These are phyloP conservation scores for Zophobas atratus DNA, from an alignment of 1,140 invertebrate species.

Conservation along the genomic window DNA sequence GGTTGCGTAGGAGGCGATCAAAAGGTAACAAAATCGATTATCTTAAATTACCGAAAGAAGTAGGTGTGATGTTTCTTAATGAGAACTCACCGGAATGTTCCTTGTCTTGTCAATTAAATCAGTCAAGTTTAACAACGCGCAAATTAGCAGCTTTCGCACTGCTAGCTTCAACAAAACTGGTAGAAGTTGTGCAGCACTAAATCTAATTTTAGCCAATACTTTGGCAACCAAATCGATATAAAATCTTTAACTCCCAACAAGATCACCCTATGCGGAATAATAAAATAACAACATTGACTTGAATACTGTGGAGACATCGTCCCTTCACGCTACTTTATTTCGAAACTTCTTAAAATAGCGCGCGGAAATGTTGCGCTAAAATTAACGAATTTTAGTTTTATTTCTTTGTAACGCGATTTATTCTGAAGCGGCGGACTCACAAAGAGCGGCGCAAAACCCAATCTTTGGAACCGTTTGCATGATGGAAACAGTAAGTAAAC, in stretches of 20 bases:
- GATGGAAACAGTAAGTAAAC: constrained; percentile 20
- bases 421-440: constrained; percentile 20
- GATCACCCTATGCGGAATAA: not conserved
- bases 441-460: not conserved
- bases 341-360: constrained; percentile 31
- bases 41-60: too few species aligned
- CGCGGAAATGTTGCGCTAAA: constrained; percentile 41
- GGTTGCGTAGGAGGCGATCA: not conserved
- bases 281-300: not conserved
- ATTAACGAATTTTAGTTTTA: constrained; percentile 15
- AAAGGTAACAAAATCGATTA: not conserved
- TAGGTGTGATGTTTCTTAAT: not conserved
- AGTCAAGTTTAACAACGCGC: constrained; percentile 10
- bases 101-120: not conserved
- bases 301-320: not conserved
- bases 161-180: constrained; percentile 20
- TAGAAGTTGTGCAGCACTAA: constrained; percentile 40
- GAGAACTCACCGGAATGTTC: not conserved
- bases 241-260: constrained; percentile 43
- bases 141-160: constrained; percentile 18
- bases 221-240: constrained; percentile 56
- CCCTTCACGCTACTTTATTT: constrained; percentile 12
- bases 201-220: constrained; percentile 56
- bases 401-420: constrained; percentile 19
- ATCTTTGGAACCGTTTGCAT: not conserved